A percentile compares a stretch with the other conserved stretches of the same genome.
These are phyloP conservation scores for Sycophila sp. DNA, from an alignment of 1,140 invertebrate species.

Conservation along the genomic window DNA sequence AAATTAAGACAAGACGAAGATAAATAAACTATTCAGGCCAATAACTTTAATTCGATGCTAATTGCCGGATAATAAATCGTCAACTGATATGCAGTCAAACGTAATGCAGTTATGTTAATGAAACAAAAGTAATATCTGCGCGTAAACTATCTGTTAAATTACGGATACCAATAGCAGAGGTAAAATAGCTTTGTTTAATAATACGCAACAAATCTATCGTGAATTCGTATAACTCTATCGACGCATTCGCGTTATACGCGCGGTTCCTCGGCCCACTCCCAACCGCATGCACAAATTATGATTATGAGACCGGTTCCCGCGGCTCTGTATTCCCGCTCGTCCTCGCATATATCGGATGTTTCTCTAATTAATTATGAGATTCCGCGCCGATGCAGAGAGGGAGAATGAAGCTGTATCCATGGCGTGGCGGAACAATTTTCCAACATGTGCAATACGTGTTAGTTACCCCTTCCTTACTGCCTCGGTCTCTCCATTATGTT, in stretches of 20 bases:
- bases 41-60: too few relatives aligned
- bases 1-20: too few relatives aligned
- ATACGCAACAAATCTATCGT: constrained; percentile 23
- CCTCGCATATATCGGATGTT: constrained; percentile 28
- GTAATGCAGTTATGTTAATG: too few relatives aligned
- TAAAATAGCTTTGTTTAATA: constrained; percentile 15
- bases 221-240: background rate
- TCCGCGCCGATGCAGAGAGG: constrained; percentile 23
- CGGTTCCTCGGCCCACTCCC: too few relatives aligned
- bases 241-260: background rate
- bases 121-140: too few relatives aligned
- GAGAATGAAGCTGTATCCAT: background rate
- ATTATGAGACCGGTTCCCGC: constrained; percentile 29
- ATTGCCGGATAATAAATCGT: too few relatives aligned
- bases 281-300: constrained; percentile 17
- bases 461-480: background rate
- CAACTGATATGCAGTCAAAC: too few relatives aligned
- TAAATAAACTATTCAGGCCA: too few relatives aligned
- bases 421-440: constrained; percentile 22
- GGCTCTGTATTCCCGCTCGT: background rate
- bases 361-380: constrained; percentile 39
- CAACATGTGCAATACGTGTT: constrained; percentile 17
- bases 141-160: too few relatives aligned
- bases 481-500: constrained; percentile 9
- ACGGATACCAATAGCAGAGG: too few relatives aligned